Conservation (phyloP, 2,797 vertebrate species). For the Pangasius macronema region DNA sequence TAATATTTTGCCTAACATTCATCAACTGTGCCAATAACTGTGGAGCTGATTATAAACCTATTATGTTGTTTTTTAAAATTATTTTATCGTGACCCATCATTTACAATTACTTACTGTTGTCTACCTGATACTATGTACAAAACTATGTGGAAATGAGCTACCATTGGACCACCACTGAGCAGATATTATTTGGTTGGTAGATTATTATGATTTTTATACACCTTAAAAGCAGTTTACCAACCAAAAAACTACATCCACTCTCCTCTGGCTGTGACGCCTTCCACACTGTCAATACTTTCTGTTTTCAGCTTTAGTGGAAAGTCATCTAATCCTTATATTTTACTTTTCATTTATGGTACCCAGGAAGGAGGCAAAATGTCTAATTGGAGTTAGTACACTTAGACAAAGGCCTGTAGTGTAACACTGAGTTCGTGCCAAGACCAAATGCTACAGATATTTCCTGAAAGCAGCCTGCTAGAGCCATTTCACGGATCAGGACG, state of each 20-base stretch:
- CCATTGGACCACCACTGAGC: not conserved
- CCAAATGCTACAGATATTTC: slow-evolving; percentile 29
- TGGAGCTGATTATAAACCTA: not conserved
- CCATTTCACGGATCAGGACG: slow-evolving; percentile 32
- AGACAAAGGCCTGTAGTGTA: not conserved
- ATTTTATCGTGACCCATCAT: not conserved
- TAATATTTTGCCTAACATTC: not conserved
- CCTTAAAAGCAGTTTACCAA: not conserved
- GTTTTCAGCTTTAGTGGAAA: not conserved
- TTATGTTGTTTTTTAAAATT: not conserved
- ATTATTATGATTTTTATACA: not conserved
- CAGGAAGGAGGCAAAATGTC: not conserved
- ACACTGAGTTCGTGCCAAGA: not conserved
- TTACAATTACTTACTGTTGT: not conserved
- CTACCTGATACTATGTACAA: not conserved
- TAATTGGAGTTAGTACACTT: not conserved
- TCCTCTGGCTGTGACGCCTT: not conserved
- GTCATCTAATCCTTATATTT: not conserved
- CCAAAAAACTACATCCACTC: not conserved
- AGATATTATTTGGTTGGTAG: not conserved
- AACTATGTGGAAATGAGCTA: not conserved
- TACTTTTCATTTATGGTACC: not conserved
- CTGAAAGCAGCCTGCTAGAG: slow-evolving; percentile 24
- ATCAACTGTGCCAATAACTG: not conserved
- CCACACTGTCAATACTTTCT: not conserved